phyloP scores from a whole-genome alignment of 1,140 invertebrate genomes.

The Galleria mellonella region DNA sequence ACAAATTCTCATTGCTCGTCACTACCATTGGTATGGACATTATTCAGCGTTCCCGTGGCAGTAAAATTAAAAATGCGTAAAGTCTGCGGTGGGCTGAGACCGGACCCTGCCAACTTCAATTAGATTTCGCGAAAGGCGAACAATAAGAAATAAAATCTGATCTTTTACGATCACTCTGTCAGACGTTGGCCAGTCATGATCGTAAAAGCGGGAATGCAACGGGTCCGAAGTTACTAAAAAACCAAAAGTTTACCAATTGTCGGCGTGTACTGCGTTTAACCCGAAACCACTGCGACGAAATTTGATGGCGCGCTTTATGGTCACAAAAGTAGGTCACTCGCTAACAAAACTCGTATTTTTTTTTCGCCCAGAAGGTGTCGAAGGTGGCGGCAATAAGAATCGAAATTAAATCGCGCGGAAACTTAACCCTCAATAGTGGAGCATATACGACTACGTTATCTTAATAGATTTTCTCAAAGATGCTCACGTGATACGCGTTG shows the following conservation, averaged over 20 bases:
- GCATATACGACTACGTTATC: too few species aligned
- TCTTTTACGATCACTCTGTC: slow-evolving; percentile 66
- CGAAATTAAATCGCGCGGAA: not conserved
- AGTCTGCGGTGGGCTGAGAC: slow-evolving; percentile 33
- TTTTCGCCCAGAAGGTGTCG: slow-evolving; percentile 4
- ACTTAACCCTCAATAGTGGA: not conserved
- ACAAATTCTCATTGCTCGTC: slow-evolving; percentile 43
- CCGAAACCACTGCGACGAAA: slow-evolving; percentile 35
- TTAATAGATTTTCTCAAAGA: too few species aligned
- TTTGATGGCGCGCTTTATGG: slow-evolving; percentile 55
- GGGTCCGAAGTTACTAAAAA: slow-evolving; percentile 44
- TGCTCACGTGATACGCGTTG: too few species aligned
- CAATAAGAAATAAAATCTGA: slow-evolving; percentile 72
- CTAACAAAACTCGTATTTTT: not conserved
- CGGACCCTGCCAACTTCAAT: slow-evolving; percentile 54
- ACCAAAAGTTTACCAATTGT: slow-evolving; percentile 35
- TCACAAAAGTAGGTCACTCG: slow-evolving; percentile 51
- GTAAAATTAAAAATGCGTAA: slow-evolving; percentile 71
- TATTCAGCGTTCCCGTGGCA: slow-evolving; percentile 42
- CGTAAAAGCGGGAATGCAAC: slow-evolving; percentile 68
- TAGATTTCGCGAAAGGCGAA: slow-evolving; percentile 70
- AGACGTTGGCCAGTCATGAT: slow-evolving; percentile 57
- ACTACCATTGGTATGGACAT: slow-evolving; percentile 46
- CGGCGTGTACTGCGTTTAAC: slow-evolving; percentile 17
- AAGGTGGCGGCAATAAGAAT: slow-evolving; percentile 2